phyloP scores from a whole-genome alignment of 2,888 invertebrate genomes.

The Candidula unifasciata region DNA sequence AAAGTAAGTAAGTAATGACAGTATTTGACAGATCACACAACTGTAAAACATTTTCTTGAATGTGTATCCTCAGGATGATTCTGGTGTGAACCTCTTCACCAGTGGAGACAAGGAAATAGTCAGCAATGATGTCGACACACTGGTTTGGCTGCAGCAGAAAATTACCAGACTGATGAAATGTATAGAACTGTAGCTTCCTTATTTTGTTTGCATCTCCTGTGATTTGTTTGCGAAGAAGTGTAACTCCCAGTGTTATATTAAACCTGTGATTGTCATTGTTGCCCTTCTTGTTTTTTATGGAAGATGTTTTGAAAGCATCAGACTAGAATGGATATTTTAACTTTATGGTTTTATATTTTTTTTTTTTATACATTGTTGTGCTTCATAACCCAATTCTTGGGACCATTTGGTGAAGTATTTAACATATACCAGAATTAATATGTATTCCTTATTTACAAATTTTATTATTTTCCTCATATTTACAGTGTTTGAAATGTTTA shows the following conservation, averaged over 20 bases:
- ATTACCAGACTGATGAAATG: constrained; percentile 82
- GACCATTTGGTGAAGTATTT: not conserved
- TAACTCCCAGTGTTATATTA: not conserved
- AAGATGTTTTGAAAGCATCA: no score
- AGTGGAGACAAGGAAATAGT: constrained; percentile 84
- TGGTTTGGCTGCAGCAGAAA: constrained; percentile 85
- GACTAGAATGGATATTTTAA: no score
- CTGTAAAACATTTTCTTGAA: not conserved
- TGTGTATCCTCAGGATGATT: constrained; percentile 62
- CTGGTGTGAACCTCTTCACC: constrained; percentile 77
- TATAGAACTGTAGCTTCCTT: constrained; percentile 38
- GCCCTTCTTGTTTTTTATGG: not conserved
- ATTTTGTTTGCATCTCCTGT: not conserved
- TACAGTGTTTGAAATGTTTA: not conserved
- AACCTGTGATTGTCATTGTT: not conserved
- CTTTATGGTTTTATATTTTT: no score
- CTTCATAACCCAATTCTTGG: not conserved
- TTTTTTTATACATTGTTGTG: no score
- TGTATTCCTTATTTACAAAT: not conserved
- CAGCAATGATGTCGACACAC: constrained; percentile 82
- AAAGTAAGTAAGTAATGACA: no score
- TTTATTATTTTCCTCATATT: not conserved
- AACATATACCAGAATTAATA: not conserved
- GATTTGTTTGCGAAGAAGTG: not conserved
- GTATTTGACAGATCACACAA: no score